phyloP scores from a whole-genome alignment of 1,140 invertebrate species.

The Mya arenaria region DNA sequence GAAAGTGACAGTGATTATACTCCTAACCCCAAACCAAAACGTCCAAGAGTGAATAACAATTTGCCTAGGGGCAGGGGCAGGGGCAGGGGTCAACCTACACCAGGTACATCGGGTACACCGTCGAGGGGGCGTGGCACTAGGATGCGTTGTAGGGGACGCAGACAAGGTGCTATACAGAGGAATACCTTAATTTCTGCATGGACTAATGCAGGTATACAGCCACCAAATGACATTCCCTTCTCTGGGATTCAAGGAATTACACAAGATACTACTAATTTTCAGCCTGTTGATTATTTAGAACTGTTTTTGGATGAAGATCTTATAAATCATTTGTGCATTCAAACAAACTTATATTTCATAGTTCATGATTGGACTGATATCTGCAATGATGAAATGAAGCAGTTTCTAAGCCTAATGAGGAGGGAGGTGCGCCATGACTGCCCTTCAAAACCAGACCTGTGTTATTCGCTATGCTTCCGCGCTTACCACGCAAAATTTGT shows the following conservation, averaged over 20 bases:
- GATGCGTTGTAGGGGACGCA: constrained; percentile 6
- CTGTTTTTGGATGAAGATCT: constrained; percentile 22
- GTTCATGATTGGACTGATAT: constrained; percentile 34
- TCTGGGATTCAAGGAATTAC: constrained; percentile 11
- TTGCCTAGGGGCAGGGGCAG: constrained; percentile 5
- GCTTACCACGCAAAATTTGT: constrained; percentile 6
- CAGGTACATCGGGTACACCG: constrained; percentile 31
- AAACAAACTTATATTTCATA: neutral
- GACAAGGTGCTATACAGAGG: constrained; percentile 3
- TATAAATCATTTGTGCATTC: constrained; percentile 12
- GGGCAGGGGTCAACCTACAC: constrained; percentile 31
- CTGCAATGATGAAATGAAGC: constrained; percentile 24
- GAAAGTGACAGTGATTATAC: constrained; percentile 30
- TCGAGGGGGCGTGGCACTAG: constrained; percentile 18
- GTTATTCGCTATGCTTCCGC: constrained; percentile 9
- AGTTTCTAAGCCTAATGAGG: constrained; percentile 14
- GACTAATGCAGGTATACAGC: constrained; percentile 26
- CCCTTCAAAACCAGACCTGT: constrained; percentile 25
- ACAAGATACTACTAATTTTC: constrained; percentile 17
- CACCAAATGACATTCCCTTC: constrained; percentile 21
- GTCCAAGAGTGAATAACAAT: too few species aligned
- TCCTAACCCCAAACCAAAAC: constrained; percentile 14
- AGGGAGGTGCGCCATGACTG: constrained; percentile 18
- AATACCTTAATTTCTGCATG: constrained; percentile 8
- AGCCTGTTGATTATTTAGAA: constrained; percentile 30